Evolutionary conservation across 2,888 invertebrate species (phyloP), one percentile per base, ranked within the genome.

Genomic region (Sipha maydis): DNA sequence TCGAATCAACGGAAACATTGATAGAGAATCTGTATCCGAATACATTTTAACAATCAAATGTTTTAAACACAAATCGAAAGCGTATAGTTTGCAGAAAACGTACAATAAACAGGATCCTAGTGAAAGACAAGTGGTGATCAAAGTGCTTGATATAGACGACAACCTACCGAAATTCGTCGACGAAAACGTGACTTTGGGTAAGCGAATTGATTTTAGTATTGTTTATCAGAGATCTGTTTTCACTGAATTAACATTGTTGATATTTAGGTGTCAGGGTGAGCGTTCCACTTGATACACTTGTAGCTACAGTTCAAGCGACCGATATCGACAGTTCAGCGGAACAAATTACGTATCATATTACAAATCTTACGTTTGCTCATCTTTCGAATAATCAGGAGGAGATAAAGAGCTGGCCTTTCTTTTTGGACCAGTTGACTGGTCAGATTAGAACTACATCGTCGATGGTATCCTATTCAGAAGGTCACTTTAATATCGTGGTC

Each of bases 121-220:
- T 1, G 95, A 95, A 91, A 93, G 94, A 7, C 94, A 95, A 91
- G 92, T 96, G 0, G 91, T 94, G 0, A 92, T 96, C 3, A 94
- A 93, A 91, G 92, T 96, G 0, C 90, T 94, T 3, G 96, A 96
- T 90, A 93, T 96, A 31, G 96, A 96, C 90, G 96, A 96, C 90
- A 96, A 96, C 91, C 91, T 94, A 67, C 96, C 96, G 0, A 92
- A 93, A 90, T 96, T 96, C 89, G 93, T 93, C 71, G 93, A 93
- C 7, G 94, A 94, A 90, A 93, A 93, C 76, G 92, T 94, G 89
- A 95, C 95, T 0, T 92, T 96, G 11, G 96, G 92, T 92, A 89
- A 90, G 91, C 90, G 9, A 19, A 77, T 89, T 17, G 14, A 7
- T 67, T 4, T 2, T 19, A 25, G 25, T n/a, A 28, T 1, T 34